phyloP scores from a whole-genome alignment of 2,888 invertebrate species.

The Cephus pygmeus region DNA sequence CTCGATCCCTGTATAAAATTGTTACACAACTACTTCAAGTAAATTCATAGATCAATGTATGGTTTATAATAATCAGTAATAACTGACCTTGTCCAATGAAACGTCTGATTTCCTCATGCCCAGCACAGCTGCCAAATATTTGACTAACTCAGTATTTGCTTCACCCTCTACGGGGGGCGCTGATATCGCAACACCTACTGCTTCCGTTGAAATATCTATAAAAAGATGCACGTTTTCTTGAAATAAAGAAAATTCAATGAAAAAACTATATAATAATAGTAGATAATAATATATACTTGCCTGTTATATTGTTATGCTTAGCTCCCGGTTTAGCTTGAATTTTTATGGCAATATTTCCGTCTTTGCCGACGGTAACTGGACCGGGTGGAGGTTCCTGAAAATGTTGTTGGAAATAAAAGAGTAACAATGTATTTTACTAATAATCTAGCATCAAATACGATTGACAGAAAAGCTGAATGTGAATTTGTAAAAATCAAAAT shows the following conservation, averaged over 20 bases:
- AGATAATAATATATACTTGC: slow-evolving; percentile 48
- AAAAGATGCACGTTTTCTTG: slow-evolving; percentile 18
- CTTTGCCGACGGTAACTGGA: slow-evolving; percentile 69
- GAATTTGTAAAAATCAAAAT: neutral
- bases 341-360: slow-evolving; percentile 73
- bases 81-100: slow-evolving; percentile 71
- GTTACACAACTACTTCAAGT: slow-evolving; percentile 6
- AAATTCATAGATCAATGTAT: neutral
- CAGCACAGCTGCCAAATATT: slow-evolving; percentile 77
- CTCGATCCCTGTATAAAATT: slow-evolving; percentile 67
- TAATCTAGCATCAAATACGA: neutral
- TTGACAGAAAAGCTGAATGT: neutral
- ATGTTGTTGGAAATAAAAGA: neutral
- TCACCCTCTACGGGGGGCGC: slow-evolving; percentile 87
- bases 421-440: neutral
- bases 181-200: slow-evolving; percentile 80
- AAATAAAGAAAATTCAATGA: neutral
- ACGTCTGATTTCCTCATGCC: slow-evolving; percentile 78
- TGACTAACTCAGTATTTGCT: slow-evolving; percentile 81
- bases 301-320: slow-evolving; percentile 76
- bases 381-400: slow-evolving; percentile 37
- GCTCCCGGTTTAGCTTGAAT: slow-evolving; percentile 82
- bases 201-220: slow-evolving; percentile 71
- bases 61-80: neutral
- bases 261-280: slow-evolving; percentile 10